phyloP scores from a whole-genome alignment of 2,888 invertebrate species.

The Tetragnatha montana region DNA sequence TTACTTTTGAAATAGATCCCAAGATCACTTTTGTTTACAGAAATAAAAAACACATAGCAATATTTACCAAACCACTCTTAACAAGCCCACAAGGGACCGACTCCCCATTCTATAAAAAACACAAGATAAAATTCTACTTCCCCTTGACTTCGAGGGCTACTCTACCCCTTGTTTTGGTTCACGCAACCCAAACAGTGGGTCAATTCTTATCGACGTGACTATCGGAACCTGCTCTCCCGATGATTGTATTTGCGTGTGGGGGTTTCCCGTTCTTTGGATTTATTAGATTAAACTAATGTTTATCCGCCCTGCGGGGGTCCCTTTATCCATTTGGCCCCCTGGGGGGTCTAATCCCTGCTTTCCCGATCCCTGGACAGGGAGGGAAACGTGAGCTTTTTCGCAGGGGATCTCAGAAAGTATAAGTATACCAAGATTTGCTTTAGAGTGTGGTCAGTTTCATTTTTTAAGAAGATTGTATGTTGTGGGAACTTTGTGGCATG shows the following conservation, averaged over 20 bases:
- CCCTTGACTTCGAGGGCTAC: not conserved
- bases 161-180: not conserved
- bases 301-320: slow-evolving; percentile 42
- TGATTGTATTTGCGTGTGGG: slow-evolving; percentile 67
- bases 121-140: not conserved
- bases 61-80: not conserved
- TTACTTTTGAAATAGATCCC: too few relatives aligned
- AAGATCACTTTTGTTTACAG: not conserved
- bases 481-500: too few relatives aligned
- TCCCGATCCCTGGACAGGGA: not conserved
- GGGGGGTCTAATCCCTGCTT: slow-evolving; percentile 26
- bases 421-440: not conserved
- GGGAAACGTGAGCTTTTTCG: not conserved
- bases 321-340: slow-evolving; percentile 26
- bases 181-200: slow-evolving; percentile 32
- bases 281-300: slow-evolving; percentile 69
- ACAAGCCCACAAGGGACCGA: not conserved
- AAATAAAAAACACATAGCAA: not conserved
- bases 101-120: not conserved
- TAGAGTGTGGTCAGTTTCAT: not conserved
- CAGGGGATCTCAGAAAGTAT: not conserved
- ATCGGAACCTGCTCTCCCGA: slow-evolving; percentile 50
- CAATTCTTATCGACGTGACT: slow-evolving; percentile 50
- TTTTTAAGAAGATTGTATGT: too few relatives aligned
- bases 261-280: slow-evolving; percentile 22